Conservation (phyloP, 1,140 invertebrate genomes). For the Drosophila repletoides region DNA sequence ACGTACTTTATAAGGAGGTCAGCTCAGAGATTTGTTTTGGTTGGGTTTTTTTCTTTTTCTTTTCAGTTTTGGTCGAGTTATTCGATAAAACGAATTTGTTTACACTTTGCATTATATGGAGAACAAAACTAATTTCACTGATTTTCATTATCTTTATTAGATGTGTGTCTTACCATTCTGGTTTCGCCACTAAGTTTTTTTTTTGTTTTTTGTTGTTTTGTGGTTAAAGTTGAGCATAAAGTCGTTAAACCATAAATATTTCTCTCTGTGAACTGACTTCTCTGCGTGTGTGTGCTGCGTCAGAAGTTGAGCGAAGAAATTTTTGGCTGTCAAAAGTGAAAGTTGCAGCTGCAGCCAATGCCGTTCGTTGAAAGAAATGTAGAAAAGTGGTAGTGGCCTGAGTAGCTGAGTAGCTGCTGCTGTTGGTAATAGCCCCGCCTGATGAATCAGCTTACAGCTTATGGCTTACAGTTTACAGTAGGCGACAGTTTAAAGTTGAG, state of each 20-base stretch:
- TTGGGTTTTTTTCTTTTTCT: not conserved
- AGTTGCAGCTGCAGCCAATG: constrained; percentile 72
- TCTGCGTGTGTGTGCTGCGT: constrained; percentile 6
- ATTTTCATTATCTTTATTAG: constrained; percentile 72
- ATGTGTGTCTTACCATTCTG: constrained; percentile 63
- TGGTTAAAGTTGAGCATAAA: constrained; percentile 74
- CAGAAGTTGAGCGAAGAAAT: constrained; percentile 77
- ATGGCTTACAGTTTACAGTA: not conserved
- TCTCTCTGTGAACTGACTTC: constrained; percentile 46
- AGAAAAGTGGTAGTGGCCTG: constrained; percentile 59
- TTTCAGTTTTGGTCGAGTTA: not conserved
- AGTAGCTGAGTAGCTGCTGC: no score
- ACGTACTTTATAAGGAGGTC: constrained; percentile 2
- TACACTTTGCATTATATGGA: constrained; percentile 20
- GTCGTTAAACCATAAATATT: constrained; percentile 73
- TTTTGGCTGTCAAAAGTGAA: constrained; percentile 79
- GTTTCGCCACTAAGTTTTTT: constrained; percentile 51
- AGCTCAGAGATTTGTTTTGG: not conserved
- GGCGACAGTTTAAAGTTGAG: constrained; percentile 61
- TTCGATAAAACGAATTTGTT: constrained; percentile 4
- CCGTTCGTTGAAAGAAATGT: constrained; percentile 75
- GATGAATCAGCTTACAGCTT: constrained; percentile 55
- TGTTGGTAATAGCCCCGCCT: no score
- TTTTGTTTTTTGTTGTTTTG: constrained; percentile 32
- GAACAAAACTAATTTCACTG: constrained; percentile 69